Evolutionary conservation across 53 echinoderm and acorn worm genomes (phyloP).

Genomic region (Pentamera pediparva): DNA sequence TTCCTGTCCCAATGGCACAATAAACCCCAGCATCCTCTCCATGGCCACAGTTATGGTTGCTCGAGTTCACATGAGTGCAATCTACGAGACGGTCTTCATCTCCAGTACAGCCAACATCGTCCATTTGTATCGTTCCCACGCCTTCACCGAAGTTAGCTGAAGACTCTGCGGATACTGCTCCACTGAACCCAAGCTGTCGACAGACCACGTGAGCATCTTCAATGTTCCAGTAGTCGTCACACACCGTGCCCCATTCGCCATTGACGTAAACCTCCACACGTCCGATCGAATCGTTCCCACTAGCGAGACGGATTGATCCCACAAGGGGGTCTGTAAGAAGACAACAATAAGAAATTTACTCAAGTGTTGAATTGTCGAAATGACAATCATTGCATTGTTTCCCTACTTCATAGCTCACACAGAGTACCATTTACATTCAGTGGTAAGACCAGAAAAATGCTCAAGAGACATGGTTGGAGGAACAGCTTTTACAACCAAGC

Average conservation of each 20-base stretch:
- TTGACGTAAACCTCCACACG: slow-evolving; percentile 10
- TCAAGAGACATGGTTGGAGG: no score
- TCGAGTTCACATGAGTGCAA: background rate
- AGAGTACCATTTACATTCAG: no score
- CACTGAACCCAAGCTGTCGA: slow-evolving; percentile 1
- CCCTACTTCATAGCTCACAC: no score
- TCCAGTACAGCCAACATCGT: background rate
- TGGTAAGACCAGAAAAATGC: no score
- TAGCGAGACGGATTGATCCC: no score
- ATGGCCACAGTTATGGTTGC: background rate
- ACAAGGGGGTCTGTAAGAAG: no score
- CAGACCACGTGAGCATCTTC: background rate
- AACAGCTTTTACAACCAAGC: no score
- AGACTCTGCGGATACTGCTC: background rate
- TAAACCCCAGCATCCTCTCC: background rate
- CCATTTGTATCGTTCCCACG: background rate
- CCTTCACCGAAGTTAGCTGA: background rate
- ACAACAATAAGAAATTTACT: no score
- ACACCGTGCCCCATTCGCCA: slow-evolving; percentile 5
- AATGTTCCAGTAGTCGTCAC: background rate
- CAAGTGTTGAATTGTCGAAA: no score
- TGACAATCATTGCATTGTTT: no score
- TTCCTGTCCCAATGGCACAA: no score
- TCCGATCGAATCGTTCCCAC: no score
- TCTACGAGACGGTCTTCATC: background rate